These are phyloP conservation scores for Tachystola acroxantha DNA, from an alignment of 2,888 invertebrate species.

Conservation along the genomic window DNA sequence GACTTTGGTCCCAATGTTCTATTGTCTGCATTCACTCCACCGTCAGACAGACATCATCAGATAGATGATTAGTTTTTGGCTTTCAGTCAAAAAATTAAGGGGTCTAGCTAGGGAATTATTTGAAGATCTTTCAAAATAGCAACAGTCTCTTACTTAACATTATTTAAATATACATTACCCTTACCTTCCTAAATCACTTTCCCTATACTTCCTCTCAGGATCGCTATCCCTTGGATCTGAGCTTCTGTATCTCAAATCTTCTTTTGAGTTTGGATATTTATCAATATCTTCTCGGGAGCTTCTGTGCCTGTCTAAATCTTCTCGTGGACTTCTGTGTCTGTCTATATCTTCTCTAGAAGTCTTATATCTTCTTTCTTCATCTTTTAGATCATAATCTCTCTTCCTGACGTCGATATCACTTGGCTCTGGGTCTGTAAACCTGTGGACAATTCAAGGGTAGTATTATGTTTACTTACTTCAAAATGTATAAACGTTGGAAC, in stretches of 20 bases:
- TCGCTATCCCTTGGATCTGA: conserved; percentile 44
- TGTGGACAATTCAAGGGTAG: conserved; percentile 20
- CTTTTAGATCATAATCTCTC: conserved; percentile 49
- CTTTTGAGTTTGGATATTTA: conserved; percentile 5
- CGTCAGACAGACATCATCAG: too few species aligned
- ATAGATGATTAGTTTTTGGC: too few species aligned
- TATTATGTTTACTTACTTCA: neutral
- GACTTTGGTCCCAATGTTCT: too few species aligned
- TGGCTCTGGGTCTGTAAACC: conserved; percentile 69
- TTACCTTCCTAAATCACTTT: conserved; percentile 44
- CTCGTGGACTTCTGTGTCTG: conserved; percentile 31
- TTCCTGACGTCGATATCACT: conserved; percentile 59
- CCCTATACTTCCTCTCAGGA: conserved; percentile 44
- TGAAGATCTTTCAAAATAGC: too few species aligned
- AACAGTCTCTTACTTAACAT: too few species aligned
- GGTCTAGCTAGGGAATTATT: too few species aligned
- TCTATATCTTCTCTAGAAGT: conserved; percentile 48
- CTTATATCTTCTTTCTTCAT: conserved; percentile 40
- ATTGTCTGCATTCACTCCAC: too few species aligned
- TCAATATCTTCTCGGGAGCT: conserved; percentile 13
- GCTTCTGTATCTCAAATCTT: conserved; percentile 18
- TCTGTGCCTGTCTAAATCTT: conserved; percentile 8
- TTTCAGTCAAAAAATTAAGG: too few species aligned
- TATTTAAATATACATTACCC: conserved; percentile 1
- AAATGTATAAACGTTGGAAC: neutral